Conservation (phyloP, 2,113 vertebrate species). For the Rostratula benghalensis region DNA sequence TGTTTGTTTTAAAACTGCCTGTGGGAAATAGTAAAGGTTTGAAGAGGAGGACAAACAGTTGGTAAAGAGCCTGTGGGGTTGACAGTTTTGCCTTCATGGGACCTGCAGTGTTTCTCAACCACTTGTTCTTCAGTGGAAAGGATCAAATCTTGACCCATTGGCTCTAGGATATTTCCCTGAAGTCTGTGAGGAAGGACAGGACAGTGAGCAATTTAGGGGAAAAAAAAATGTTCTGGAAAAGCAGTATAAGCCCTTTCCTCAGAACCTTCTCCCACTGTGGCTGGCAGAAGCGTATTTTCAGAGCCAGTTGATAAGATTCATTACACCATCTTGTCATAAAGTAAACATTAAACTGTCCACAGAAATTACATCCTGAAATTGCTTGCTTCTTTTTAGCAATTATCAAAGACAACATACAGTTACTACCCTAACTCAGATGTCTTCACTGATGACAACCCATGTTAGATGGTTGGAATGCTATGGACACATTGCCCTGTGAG, state of each 20-base stretch:
- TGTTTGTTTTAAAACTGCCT: neutral
- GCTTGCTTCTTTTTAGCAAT: neutral
- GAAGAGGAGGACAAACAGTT: neutral
- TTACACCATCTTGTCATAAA: neutral
- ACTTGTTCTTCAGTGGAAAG: neutral
- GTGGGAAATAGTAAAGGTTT: neutral
- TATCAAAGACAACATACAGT: neutral
- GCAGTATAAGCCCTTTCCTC: neutral
- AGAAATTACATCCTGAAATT: neutral
- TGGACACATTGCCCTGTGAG: accelerated
- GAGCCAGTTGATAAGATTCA: neutral
- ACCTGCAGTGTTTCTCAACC: neutral
- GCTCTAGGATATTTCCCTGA: neutral
- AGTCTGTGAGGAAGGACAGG: neutral
- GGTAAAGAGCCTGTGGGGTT: neutral
- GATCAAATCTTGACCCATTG: neutral
- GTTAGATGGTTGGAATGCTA: neutral
- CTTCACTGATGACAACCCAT: neutral
- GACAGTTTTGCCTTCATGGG: neutral
- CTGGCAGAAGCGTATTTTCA: neutral
- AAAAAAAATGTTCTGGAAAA: neutral
- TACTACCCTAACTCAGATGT: neutral
- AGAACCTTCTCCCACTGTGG: neutral
- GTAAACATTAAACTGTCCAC: neutral
- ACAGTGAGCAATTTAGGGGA: neutral